phyloP scores from a whole-genome alignment of 2,797 vertebrate species.

The Microhierax caerulescens region DNA sequence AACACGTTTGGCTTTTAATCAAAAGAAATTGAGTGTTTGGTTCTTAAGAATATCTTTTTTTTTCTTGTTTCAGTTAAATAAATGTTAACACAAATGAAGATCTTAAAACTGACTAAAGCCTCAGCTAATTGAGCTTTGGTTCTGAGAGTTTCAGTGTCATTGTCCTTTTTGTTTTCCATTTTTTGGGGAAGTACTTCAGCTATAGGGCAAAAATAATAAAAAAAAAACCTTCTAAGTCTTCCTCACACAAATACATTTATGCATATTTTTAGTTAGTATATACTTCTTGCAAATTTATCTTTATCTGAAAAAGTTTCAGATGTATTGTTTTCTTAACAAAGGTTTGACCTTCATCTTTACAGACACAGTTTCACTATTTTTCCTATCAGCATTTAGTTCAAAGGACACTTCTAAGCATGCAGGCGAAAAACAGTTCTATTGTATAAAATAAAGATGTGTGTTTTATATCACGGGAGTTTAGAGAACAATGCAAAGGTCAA shows the following conservation, averaged over 20 bases:
- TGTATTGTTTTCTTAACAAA: background rate
- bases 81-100: background rate
- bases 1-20: background rate
- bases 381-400: constrained; percentile 33
- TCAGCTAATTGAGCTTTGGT: background rate
- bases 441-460: constrained; percentile 43
- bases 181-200: background rate
- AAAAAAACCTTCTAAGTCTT: background rate
- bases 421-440: background rate
- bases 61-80: background rate
- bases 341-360: constrained; percentile 25
- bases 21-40: background rate
- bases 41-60: background rate
- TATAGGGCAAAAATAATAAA: background rate
- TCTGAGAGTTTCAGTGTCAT: background rate
- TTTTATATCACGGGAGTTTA: constrained; percentile 42
- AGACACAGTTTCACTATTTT: background rate
- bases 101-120: background rate
- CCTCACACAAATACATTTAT: background rate
- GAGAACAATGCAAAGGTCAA: constrained; percentile 75
- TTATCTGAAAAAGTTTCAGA: background rate
- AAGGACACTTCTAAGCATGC: constrained; percentile 8
- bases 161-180: background rate
- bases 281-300: constrained; percentile 1
- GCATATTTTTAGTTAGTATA: constrained; percentile 33